Base-by-base conservation (phyloP, 1,140 invertebrate genomes). In the Oncopodura yosiiana region DNA sequence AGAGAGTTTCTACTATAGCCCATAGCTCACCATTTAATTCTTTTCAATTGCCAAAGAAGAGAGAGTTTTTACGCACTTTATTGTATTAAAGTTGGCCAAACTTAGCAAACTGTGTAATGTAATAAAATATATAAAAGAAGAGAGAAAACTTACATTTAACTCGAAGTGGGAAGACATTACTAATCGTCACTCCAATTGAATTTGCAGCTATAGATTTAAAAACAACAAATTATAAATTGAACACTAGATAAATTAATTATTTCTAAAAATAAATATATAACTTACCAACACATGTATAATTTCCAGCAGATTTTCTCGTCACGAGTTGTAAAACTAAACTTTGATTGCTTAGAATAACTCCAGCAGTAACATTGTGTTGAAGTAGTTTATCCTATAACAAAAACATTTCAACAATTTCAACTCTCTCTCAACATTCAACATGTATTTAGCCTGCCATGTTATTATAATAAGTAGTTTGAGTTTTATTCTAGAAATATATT, bases 131-230 rank as follows among this genome's bases (percentile, higher is more conserved):
- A 57, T 12, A 30, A 27, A 38, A 36, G 38, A 34, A 48, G 32
- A 54, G 8, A 9, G 2, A 36, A 27, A 61, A 84, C 85, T 84
- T 70, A 90, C 86, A 91, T 72, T 87, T 81, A 65, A 91, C 83
- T 65, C 85, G 78, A 18, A 91, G 72, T 53, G 76, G 75, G 9
- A 89, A 84, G 19, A 81, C 74, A 16, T 82, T 76, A 65, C 86
- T 88, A 50, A 82, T 77, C n/a, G 83, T 86, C 67, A 87, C 84
- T 1, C 87, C 87, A 37, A 82, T 76, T 45, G 81, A 78, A 69
- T 92, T 92, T 58, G 80, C 78, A 6, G 86, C 87, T 14, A 41
- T n/a, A 34, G 32, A 34, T 34, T n/a, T 9, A 34, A n/a, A 34
- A 34, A 8, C 8, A 34, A 34, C 8, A 34, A 34, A 8, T 9